These are phyloP conservation scores for Hydrozoanthus gracilis DNA, from an alignment of 92 coral and sea anemone species.

Conservation along the genomic window DNA sequence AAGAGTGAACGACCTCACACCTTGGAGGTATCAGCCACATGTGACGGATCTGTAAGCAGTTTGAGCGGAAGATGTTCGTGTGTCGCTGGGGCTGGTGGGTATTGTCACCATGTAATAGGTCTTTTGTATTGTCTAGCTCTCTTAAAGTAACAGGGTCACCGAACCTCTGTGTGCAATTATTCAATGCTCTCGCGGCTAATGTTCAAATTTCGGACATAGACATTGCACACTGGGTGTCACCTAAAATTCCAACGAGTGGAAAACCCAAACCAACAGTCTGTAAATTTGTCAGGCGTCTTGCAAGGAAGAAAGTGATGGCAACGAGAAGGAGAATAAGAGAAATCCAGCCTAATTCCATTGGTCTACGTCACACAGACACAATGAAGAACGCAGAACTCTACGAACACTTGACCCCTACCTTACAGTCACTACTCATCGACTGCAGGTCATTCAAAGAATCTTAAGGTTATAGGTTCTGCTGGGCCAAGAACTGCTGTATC, in stretches of 20 bases:
- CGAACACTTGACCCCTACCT: too few species aligned
- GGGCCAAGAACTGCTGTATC: not conserved
- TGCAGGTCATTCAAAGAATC: slow-evolving; percentile 13
- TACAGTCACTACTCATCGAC: slow-evolving; percentile 1
- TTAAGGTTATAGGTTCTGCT: not conserved
- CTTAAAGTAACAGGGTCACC: slow-evolving; percentile 56
- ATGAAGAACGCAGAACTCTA: too few species aligned
- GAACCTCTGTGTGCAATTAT: slow-evolving; percentile 36
- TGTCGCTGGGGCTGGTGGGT: slow-evolving; percentile 42
- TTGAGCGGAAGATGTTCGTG: slow-evolving; percentile 32
- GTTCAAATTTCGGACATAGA: slow-evolving; percentile 37
- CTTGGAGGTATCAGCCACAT: not conserved
- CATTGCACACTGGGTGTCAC: slow-evolving; percentile 33
- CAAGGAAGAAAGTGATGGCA: too few species aligned
- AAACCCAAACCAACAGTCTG: too few species aligned
- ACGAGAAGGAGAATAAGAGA: too few species aligned
- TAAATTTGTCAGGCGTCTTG: too few species aligned
- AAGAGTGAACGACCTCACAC: slow-evolving; percentile 35
- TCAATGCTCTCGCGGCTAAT: slow-evolving; percentile 34
- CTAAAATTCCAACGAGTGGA: too few species aligned
- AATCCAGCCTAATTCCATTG: too few species aligned
- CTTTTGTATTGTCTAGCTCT: slow-evolving; percentile 44
- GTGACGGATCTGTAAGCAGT: not conserved
- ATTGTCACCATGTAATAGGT: not conserved
- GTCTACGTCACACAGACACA: too few species aligned